Evolutionary conservation across 2,888 invertebrate genomes (phyloP).

Genomic region (Thymelicus acteon): DNA sequence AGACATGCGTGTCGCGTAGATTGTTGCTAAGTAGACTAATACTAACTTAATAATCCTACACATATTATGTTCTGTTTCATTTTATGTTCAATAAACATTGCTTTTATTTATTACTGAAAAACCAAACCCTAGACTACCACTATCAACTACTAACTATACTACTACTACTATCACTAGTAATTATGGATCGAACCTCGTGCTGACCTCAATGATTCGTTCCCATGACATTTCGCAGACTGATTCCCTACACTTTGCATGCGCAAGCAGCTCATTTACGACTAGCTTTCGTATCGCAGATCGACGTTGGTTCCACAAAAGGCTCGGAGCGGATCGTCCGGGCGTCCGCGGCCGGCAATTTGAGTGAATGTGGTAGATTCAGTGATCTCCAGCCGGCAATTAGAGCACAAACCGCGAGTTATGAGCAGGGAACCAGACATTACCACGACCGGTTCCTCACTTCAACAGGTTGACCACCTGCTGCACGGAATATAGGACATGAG

Average conservation of each 20-base stretch:
- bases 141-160: too few relatives aligned
- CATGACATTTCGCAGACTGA: not conserved
- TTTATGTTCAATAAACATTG: too few relatives aligned
- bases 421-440: slow-evolving; percentile 40
- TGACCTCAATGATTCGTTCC: not conserved
- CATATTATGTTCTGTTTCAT: too few relatives aligned
- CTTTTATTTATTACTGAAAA: too few relatives aligned
- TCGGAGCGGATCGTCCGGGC: slow-evolving; percentile 20
- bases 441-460: slow-evolving; percentile 34
- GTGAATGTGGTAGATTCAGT: slow-evolving; percentile 27
- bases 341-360: slow-evolving; percentile 21
- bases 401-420: slow-evolving; percentile 31
- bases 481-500: not conserved
- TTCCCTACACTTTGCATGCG: not conserved
- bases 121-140: too few relatives aligned
- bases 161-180: not conserved
- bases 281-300: slow-evolving; percentile 14
- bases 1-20: too few relatives aligned
- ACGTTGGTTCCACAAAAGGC: slow-evolving; percentile 16
- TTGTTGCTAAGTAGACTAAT: too few relatives aligned
- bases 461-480: slow-evolving; percentile 42
- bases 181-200: not conserved
- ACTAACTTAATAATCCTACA: too few relatives aligned
- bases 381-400: slow-evolving; percentile 22
- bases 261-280: not conserved